A percentile compares a stretch with the other conserved stretches of the same genome.
Evolutionary conservation across 2,888 invertebrate species (phyloP).

Genomic region (Scaeva pyrastri): DNA sequence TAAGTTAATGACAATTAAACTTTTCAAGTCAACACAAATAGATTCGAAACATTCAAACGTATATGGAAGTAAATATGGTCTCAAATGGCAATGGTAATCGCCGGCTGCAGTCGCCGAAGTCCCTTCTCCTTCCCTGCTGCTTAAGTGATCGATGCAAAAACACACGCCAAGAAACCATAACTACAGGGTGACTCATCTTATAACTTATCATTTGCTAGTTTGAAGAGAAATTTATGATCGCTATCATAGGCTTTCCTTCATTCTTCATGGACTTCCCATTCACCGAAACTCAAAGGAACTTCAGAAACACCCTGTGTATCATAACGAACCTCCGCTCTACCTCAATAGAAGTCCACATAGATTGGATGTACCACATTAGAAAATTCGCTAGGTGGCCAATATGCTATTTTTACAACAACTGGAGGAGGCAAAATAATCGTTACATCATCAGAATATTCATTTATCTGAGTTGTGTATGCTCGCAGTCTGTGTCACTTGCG

Average conservation of each 20-base stretch:
- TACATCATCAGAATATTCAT: conserved; percentile 73
- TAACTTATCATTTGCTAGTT: too few relatives aligned
- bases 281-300: background rate
- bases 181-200: background rate
- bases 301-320: background rate
- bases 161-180: background rate
- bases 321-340: background rate
- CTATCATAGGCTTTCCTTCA: too few relatives aligned
- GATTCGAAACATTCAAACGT: conserved; percentile 50
- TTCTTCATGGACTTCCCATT: too few relatives aligned
- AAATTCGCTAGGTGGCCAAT: conserved; percentile 72
- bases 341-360: conserved; percentile 18
- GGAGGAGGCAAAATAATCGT: conserved; percentile 69
- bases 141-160: conserved; percentile 29
- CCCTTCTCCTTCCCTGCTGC: background rate
- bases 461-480: conserved; percentile 62
- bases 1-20: conserved; percentile 73
- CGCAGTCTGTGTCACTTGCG: conserved; percentile 50
- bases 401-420: conserved; percentile 72
- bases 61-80: conserved; percentile 64
- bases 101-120: background rate
- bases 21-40: conserved; percentile 64
- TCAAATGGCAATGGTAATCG: conserved; percentile 41
- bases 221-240: too few relatives aligned
- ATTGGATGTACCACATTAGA: conserved; percentile 60